Evolutionary conservation across 2,113 vertebrate genomes (phyloP), one percentile per base, ranked within the genome.

Genomic region (Talpa occidentalis): DNA sequence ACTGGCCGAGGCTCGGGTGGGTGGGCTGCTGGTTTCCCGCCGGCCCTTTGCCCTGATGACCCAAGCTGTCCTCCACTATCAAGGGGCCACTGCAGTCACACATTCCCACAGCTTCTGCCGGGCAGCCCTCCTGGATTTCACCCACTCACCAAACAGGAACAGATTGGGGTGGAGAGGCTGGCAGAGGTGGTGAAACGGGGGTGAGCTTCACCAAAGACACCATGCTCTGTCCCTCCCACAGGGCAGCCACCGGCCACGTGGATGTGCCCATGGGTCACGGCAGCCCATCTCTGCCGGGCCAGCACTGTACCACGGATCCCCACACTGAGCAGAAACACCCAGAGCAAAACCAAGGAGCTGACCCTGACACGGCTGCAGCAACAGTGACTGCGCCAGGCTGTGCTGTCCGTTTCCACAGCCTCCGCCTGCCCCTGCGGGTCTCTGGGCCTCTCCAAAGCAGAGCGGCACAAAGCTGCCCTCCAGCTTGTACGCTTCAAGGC

Each of bases 21-120:
- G 96, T 52, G 96, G 91, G 96, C 62, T 94, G 95, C 91, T 94
- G 60, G 98, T 98, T 98, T 98, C 98, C 96, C 88, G 92, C 97
- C n/a, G n/a, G n/a, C n/a, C n/a, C n/a, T n/a, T n/a, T n/a, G n/a
- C n/a, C n/a, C n/a, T n/a, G n/a, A 97, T 80, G 5, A 95, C 97
- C 97, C 90, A 1, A 3, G 62, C 96, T 96, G 83, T 67, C 67
- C 87, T 90, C 78, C 87, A 54, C 28, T 2, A 54, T 84, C 0
- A 14, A 77, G 86, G 37, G 82, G 76, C 2, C 0, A 11, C 73
- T 77, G 21, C 40, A 93, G 47, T 19, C 0, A 14, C 17, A 72
- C 10, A 14, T 42, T 92, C 93, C 60, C 59, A 62, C 83, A 1
- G 5, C 62, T 24, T 17, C 59, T 56, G 3, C n/a, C 94, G 83